Percentiles rank a stretch among this genome's conserved stretches.
These are phyloP conservation scores for Agonopterix heracliana DNA, from an alignment of 2,888 invertebrate species.

Conservation along the genomic window DNA sequence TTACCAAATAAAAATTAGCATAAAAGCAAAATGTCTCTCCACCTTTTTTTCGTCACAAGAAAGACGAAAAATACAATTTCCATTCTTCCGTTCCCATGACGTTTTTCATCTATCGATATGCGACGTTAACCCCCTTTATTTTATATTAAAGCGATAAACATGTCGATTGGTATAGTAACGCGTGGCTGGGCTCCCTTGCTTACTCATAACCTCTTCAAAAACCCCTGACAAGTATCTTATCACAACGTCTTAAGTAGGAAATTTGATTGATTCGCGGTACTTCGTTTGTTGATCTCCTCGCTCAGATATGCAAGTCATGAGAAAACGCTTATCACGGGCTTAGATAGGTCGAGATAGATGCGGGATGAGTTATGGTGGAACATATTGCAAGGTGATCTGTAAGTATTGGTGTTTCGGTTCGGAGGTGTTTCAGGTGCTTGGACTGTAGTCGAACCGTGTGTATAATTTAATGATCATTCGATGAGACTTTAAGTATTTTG, in stretches of 20 bases:
- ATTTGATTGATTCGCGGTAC: no score
- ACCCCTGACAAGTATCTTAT: no score
- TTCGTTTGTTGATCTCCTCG: neutral
- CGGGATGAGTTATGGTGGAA: constrained; percentile 64
- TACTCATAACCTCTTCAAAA: constrained; percentile 1
- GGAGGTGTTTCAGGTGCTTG: neutral
- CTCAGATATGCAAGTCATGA: constrained; percentile 71
- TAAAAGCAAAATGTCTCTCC: no score
- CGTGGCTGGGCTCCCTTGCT: constrained; percentile 61
- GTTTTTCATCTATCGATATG: constrained; percentile 66
- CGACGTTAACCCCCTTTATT: constrained; percentile 64
- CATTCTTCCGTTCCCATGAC: constrained; percentile 41
- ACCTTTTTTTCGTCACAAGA: neutral
- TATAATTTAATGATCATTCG: neutral
- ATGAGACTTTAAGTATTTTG: no score
- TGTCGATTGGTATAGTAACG: constrained; percentile 70
- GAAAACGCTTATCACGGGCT: constrained; percentile 70
- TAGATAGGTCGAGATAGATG: constrained; percentile 57
- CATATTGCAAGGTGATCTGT: constrained; percentile 57
- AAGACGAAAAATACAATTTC: constrained; percentile 54
- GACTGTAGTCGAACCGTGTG: constrained; percentile 1
- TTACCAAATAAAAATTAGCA: no score
- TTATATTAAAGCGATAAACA: constrained; percentile 76
- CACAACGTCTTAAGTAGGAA: no score
- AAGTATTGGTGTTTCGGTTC: constrained; percentile 27